Evolutionary conservation across 2,888 invertebrate species (phyloP), one percentile per base, ranked within the genome.

Genomic region (Drosophila glabriapex): DNA sequence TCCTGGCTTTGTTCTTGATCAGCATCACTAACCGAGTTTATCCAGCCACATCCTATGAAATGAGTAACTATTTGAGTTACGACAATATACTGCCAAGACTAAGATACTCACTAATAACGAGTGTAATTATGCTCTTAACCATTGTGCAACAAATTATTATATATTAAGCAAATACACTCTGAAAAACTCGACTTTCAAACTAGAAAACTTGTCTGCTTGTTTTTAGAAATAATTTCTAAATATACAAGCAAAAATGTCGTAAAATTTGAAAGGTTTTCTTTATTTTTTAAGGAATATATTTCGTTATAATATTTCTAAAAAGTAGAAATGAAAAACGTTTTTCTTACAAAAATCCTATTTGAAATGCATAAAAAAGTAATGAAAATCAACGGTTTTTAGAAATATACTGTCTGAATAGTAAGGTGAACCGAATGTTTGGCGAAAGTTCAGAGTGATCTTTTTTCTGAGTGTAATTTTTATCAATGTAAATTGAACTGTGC

Each of bases 271-370:
- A 19, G 9, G 0, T 19, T 9, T 39, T 4, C 31, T 31, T 31
- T 31, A 9, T 2, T 9, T 31, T 9, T 22, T 12, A 3, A 22
- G 1, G 14, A 46, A 16, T 16, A 25, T 25, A 22, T 46, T 46
- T 7, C 7, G 7, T 25, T 2, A 25, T 7, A n/a, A 43, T 22
- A 12, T 12, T 22, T 12, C 2, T 22, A 43, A 4, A 0, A 12
- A 14, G 22, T 2, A 3, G 1, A 14, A 46, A 4, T 16, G 7
- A 1, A 7, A 14, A 0, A 1, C 5, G 5, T 12, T 43, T 0
- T 12, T 41, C n/a, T 2, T n/a, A 10, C 4, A 10, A 9, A 10
- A 41, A n/a, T n/a, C 2, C 12, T 5, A 6, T 3, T 14, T 43
- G 12, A 12, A 22, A 22, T 14, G 0, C 2, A 0, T 1, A n/a